Percentiles rank a stretch among this genome's conserved stretches.
Evolutionary conservation across 1,140 invertebrate species (phyloP).

Genomic region (Drosophila sucinea): DNA sequence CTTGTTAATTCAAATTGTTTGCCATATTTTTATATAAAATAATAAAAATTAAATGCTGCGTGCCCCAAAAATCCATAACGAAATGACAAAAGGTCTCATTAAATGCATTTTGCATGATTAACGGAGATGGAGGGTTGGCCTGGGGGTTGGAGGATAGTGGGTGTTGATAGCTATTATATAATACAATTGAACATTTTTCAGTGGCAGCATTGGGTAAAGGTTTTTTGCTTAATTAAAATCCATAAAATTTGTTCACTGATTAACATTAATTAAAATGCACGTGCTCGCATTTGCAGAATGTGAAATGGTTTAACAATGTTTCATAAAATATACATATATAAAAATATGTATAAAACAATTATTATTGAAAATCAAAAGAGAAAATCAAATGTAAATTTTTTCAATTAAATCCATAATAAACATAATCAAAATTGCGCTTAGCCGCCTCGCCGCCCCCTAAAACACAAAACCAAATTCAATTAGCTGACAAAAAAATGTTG

Average conservation of each 20-base stretch:
- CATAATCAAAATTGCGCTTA: too few relatives aligned
- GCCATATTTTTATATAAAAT: slow-evolving; percentile 41
- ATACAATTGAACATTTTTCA: slow-evolving; percentile 15
- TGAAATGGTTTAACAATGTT: too few relatives aligned
- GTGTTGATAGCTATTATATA: background rate
- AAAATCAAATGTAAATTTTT: too few relatives aligned
- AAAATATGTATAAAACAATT: background rate
- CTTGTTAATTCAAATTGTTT: slow-evolving; percentile 40
- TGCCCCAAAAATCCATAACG: too few relatives aligned
- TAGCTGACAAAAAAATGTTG: too few relatives aligned
- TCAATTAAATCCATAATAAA: too few relatives aligned
- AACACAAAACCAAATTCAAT: too few relatives aligned
- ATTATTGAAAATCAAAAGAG: too few relatives aligned
- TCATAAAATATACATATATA: background rate
- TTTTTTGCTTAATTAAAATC: background rate
- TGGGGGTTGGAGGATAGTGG: too few relatives aligned
- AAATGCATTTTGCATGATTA: slow-evolving; percentile 25
- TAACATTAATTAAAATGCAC: slow-evolving; percentile 22
- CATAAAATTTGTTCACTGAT: background rate
- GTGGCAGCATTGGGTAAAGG: background rate
- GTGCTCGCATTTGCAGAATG: background rate
- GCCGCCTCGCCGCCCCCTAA: too few relatives aligned
- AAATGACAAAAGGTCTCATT: slow-evolving; percentile 37
- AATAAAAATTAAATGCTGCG: slow-evolving; percentile 33
- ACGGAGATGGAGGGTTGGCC: background rate